Evolutionary conservation across 2,797 vertebrate genomes (phyloP).

Genomic region (Steatocranus sp.): DNA sequence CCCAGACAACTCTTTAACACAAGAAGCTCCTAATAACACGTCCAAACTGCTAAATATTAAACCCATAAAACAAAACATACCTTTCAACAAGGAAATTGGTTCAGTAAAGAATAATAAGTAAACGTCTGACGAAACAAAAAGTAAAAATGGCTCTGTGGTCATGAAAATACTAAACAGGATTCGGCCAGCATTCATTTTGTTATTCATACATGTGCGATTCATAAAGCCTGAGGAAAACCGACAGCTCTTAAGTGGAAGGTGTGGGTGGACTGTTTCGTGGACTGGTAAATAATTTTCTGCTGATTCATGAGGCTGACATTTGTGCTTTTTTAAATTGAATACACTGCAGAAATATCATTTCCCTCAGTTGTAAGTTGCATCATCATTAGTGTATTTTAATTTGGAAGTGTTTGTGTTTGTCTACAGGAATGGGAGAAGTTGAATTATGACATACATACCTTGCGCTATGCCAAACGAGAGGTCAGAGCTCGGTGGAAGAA

Average conservation of each 20-base stretch:
- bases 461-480: constrained; percentile 81
- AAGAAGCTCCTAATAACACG: not conserved
- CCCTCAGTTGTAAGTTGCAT: not conserved
- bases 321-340: not conserved
- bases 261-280: not conserved
- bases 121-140: not conserved
- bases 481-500: constrained; percentile 85
- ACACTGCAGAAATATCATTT: not conserved
- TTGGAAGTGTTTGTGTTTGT: constrained; percentile 6
- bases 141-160: rapidly evolving
- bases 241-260: not conserved
- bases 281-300: not conserved
- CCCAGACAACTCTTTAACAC: rapidly evolving
- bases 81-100: not conserved
- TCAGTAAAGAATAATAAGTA: not conserved
- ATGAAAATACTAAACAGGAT: not conserved
- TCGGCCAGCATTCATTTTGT: not conserved
- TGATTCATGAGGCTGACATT: not conserved
- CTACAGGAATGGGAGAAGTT: constrained; percentile 90
- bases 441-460: constrained; percentile 87
- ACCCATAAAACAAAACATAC: not conserved
- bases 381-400: not conserved
- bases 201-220: not conserved
- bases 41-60: not conserved
- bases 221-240: not conserved